These are phyloP conservation scores for Sphaeramia orbicularis DNA, from an alignment of 2,797 vertebrate genomes.

Conservation along the genomic window DNA sequence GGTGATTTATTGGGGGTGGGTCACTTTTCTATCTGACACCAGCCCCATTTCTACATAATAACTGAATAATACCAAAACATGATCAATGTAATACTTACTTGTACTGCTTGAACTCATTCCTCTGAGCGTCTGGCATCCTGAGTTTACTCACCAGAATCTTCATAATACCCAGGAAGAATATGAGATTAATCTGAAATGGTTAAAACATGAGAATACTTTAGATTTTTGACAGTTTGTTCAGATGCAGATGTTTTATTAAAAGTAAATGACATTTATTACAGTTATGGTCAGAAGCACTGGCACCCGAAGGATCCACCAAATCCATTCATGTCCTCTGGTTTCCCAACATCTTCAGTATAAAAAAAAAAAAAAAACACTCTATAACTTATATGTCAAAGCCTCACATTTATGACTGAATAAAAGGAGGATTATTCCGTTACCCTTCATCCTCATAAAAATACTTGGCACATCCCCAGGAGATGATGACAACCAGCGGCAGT, in stretches of 20 bases:
- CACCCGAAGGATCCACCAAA: conserved; percentile 95
- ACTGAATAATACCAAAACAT: not conserved
- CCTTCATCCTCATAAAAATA: conserved; percentile 90
- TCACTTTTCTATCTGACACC: no score
- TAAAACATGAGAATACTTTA: not conserved
- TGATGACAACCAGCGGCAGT: conserved; percentile 85
- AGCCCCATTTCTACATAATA: not conserved
- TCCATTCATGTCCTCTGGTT: conserved; percentile 85
- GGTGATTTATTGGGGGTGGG: no score
- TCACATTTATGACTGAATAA: not conserved
- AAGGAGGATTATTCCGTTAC: conserved; percentile 75
- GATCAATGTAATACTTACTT: conserved; percentile 83
- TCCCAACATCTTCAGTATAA: conserved; percentile 92
- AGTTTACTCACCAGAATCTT: conserved; percentile 93
- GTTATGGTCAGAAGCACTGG: conserved; percentile 91
- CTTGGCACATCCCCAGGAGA: conserved; percentile 89
- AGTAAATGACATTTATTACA: conserved; percentile 76
- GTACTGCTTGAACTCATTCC: conserved; percentile 90
- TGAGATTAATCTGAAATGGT: conserved; percentile 89
- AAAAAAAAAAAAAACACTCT: not conserved
- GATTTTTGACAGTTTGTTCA: not conserved
- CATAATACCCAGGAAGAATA: conserved; percentile 93
- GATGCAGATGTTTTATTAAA: not conserved
- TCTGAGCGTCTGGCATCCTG: conserved; percentile 86
- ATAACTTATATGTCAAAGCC: not conserved